Percentiles rank a stretch among this genome's conserved stretches.
phyloP scores from a whole-genome alignment of 2,888 invertebrate species.

The Amaurobius ferox region DNA sequence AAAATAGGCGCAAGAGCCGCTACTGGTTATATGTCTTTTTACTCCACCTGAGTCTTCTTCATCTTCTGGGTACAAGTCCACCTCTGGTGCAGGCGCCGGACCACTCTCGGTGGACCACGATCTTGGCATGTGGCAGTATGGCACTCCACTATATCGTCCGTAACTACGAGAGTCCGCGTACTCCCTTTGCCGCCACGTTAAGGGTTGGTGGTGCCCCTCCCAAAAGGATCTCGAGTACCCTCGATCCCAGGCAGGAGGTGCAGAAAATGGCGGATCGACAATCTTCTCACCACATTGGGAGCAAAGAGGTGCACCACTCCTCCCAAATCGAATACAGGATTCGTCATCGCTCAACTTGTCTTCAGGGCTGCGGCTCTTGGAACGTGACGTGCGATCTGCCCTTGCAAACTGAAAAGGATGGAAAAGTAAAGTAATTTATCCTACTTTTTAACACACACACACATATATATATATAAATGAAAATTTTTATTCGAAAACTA shows the following conservation, averaged over 20 bases:
- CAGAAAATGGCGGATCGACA: slow-evolving; percentile 43
- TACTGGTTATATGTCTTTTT: no score
- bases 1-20: no score
- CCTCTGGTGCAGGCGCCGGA: slow-evolving; percentile 12
- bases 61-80: slow-evolving; percentile 72
- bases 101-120: slow-evolving; percentile 43
- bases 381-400: slow-evolving; percentile 36
- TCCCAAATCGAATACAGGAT: slow-evolving; percentile 16
- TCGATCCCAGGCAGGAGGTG: slow-evolving; percentile 49
- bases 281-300: slow-evolving; percentile 73
- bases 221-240: slow-evolving; percentile 43
- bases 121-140: slow-evolving; percentile 49
- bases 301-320: slow-evolving; percentile 57
- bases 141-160: slow-evolving; percentile 16
- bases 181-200: slow-evolving; percentile 42
- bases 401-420: slow-evolving; percentile 33
- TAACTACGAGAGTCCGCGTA: slow-evolving; percentile 29
- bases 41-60: slow-evolving; percentile 76
- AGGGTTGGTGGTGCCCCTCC: slow-evolving; percentile 42
- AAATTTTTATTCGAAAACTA: no score
- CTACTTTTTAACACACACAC: no score
- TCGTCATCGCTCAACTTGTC: slow-evolving; percentile 65
- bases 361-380: slow-evolving; percentile 64
- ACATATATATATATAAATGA: no score
- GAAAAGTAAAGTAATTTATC: neutral